Percentiles rank a stretch among this genome's conserved stretches.
Conservation (phyloP, 2,888 invertebrate species). For the Orgyia antiqua region DNA sequence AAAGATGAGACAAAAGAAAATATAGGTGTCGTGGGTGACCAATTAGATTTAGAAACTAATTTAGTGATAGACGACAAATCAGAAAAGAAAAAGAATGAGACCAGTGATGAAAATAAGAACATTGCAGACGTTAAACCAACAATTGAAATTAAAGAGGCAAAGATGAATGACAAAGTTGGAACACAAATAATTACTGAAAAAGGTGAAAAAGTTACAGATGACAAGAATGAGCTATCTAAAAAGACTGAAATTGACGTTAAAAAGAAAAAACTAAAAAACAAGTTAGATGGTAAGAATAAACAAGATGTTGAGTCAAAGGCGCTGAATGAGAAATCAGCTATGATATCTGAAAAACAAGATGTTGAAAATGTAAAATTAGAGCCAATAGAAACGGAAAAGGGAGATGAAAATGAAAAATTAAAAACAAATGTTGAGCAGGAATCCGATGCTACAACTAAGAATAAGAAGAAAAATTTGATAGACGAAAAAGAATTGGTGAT, state of each 20-base stretch:
- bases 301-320: neutral
- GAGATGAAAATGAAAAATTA: neutral
- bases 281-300: neutral
- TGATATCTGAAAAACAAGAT: neutral
- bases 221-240: neutral
- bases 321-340: neutral
- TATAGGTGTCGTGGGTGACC: neutral
- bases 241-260: neutral
- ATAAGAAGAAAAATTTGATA: slow-evolving; percentile 1
- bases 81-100: neutral
- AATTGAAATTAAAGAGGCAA: neutral
- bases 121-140: neutral
- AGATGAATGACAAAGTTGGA: neutral
- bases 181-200: neutral
- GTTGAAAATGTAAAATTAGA: neutral
- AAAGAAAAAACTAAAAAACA: neutral
- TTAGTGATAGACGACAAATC: neutral
- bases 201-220: neutral
- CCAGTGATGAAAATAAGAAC: neutral
- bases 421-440: neutral
- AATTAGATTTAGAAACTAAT: neutral
- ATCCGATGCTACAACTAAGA: slow-evolving; percentile 4
- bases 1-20: neutral
- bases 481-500: neutral
- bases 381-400: neutral